Conservation (phyloP, 2,888 invertebrate genomes). For the Glyphotaelius pellucidus region DNA sequence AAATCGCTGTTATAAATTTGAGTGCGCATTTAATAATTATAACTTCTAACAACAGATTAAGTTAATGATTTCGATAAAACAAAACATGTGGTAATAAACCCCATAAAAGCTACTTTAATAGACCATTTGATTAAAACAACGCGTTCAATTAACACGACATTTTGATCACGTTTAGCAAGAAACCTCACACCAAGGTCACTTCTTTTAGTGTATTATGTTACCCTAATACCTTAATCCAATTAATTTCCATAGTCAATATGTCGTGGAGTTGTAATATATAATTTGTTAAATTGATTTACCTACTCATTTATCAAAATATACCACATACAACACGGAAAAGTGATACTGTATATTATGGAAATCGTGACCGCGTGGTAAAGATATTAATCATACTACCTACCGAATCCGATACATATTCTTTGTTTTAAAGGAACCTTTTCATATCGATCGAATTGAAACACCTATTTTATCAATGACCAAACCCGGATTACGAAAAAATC, state of each 20-base stretch:
- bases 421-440: not conserved
- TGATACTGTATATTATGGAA: not conserved
- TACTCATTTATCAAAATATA: conserved; percentile 9
- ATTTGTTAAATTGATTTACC: conserved; percentile 44
- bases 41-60: not conserved
- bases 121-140: conserved; percentile 33
- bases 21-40: not conserved
- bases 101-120: not conserved
- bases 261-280: conserved; percentile 24
- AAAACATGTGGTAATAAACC: not conserved
- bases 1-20: conserved; percentile 27
- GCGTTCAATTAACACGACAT: conserved; percentile 36
- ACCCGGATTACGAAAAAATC: not conserved
- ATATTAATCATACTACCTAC: not conserved
- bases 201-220: not conserved
- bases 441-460: not conserved
- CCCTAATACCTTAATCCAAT: not conserved
- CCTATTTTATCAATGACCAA: not conserved
- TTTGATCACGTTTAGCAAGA: conserved; percentile 32
- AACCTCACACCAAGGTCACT: conserved; percentile 21
- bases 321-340: conserved; percentile 31
- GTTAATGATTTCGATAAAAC: conserved; percentile 36
- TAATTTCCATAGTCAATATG: conserved; percentile 12
- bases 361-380: conserved; percentile 29
- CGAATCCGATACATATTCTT: not conserved